Evolutionary conservation across 2,113 vertebrate species (phyloP).

Genomic region (Muntiacus muntjak): DNA sequence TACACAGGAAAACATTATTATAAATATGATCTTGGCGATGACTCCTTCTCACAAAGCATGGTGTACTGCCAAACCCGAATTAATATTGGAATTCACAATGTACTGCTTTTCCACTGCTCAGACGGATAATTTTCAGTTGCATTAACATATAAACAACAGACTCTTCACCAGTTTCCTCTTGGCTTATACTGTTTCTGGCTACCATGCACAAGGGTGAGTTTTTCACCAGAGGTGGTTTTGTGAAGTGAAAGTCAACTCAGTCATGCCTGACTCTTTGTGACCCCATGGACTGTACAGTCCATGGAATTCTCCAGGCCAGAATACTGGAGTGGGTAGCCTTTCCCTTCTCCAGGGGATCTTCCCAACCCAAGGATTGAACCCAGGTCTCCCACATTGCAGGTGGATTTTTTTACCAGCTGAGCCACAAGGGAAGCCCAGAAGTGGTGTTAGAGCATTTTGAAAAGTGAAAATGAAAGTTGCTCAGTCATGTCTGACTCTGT

Average conservation of each 20-base stretch:
- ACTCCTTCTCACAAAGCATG: not conserved
- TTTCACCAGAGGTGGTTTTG: not conserved
- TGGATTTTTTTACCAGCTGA: not conserved
- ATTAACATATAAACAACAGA: not conserved
- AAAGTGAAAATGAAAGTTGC: not conserved
- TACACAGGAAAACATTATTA: not conserved
- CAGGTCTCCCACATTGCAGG: not conserved
- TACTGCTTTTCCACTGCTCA: not conserved
- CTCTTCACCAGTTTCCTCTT: not conserved
- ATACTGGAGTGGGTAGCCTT: not conserved
- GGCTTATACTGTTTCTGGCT: not conserved
- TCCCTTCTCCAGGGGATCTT: not conserved
- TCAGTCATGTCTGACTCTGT: not conserved
- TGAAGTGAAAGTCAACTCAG: fast-evolving
- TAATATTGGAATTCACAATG: not conserved
- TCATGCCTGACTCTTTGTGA: not conserved
- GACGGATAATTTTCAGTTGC: not conserved
- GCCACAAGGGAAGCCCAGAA: not conserved
- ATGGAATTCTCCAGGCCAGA: not conserved
- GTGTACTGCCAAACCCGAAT: not conserved
- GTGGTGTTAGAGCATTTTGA: not conserved
- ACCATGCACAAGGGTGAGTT: not conserved
- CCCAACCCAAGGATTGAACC: not conserved
- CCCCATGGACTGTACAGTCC: not conserved
- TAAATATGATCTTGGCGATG: not conserved